Base-by-base conservation (phyloP, 2,797 vertebrate genomes). In the Rhodeus uyekii region DNA sequence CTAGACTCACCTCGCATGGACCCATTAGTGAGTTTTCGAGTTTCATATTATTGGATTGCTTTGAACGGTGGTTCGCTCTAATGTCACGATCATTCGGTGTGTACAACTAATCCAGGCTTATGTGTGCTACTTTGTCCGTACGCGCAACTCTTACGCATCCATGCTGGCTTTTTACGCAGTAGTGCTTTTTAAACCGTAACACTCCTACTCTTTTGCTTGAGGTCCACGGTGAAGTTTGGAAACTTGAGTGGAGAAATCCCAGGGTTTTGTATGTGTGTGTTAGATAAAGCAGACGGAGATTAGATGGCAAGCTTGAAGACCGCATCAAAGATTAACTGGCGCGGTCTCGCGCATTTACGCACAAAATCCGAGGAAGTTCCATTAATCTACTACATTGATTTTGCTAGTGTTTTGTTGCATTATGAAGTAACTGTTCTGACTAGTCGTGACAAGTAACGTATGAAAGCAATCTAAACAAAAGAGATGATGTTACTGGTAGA, bases 1-100 rank as follows among this genome's bases (percentile, higher is more conserved):
- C 91, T 95, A 92, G 92, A 95, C 93, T 91, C 93, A 93, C 94
- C 93, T 93, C 94, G 92, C 87, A 95, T 93, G 92, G 95, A 96
- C 93, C 94, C 94, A 75, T 79, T 89, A 88, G 91, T 92, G 88
- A 89, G 91, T 90, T 86, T 24, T 83, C 53, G 44, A 86, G 48
- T 69, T 90, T 89, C 32, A 81, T 76, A 84, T 83, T 87, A 32
- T 85, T 63, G 22, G 42, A 61, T 65, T 78, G 80, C 63, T 83
- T 75, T 84, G 58, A 74, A 61, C 83, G 64, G 67, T 61, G 46
- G 73, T 69, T 83, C 50, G 14, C 16, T 68, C 22, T 42, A 34
- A 32, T 85, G 46, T 78, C 48, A 32, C 24, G 38, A 38, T 44
- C n/a, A 58, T 55, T 65, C 39, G 60, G 34, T 72, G 32, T 75